phyloP scores from a whole-genome alignment of 2,113 vertebrate species.

The Zosterops lateralis region DNA sequence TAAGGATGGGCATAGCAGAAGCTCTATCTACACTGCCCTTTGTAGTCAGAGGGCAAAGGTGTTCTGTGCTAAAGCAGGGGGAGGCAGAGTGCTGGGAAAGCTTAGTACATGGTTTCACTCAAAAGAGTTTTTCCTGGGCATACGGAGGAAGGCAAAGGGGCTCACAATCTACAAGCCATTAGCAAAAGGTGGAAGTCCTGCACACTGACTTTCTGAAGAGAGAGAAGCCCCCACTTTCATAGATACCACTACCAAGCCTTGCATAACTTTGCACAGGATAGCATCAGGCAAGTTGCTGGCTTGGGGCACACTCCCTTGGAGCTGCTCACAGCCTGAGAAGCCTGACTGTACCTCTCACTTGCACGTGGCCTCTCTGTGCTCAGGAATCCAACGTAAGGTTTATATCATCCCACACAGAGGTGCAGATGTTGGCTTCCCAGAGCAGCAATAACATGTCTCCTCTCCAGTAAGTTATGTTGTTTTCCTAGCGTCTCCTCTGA shows the following conservation, averaged over 20 bases:
- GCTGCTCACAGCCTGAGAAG: not conserved
- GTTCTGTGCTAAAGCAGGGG: not conserved
- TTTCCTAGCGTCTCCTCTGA: slow-evolving; percentile 46
- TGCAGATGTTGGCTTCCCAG: slow-evolving; percentile 62
- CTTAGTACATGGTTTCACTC: not conserved
- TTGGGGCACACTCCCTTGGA: not conserved
- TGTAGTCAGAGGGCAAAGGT: not conserved
- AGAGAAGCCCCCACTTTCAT: not conserved
- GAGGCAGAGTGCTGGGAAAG: not conserved
- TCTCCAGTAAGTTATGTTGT: slow-evolving; percentile 55
- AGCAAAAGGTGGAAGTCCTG: not conserved
- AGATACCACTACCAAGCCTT: not conserved
- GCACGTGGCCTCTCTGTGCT: slow-evolving; percentile 45
- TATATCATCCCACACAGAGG: slow-evolving; percentile 61
- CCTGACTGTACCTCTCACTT: not conserved
- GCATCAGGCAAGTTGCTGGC: not conserved
- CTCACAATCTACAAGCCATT: not conserved
- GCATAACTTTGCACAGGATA: not conserved
- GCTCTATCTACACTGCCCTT: not conserved
- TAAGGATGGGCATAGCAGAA: not conserved
- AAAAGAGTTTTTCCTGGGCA: not conserved
- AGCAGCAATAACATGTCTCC: slow-evolving; percentile 62
- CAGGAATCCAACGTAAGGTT: slow-evolving; percentile 61
- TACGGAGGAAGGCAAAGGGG: not conserved
- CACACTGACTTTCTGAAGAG: not conserved